Conservation (phyloP, 2,113 vertebrate species). For the Zosterops borbonicus region DNA sequence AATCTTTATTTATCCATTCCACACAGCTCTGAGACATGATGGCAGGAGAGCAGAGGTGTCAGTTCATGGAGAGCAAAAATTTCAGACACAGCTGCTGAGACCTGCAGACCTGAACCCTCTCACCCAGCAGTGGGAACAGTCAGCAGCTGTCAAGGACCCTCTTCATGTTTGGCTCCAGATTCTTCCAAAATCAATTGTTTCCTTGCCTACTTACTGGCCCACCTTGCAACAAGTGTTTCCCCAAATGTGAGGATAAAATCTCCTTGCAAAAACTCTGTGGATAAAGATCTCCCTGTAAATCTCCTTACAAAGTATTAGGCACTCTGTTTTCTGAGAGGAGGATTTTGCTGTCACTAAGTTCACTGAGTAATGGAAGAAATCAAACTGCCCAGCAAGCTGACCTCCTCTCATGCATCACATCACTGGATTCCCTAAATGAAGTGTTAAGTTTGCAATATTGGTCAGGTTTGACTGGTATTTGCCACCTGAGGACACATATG, state of each 20-base stretch:
- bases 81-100: not conserved
- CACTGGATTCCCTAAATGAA: not conserved
- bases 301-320: not conserved
- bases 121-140: rapidly evolving
- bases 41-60: not conserved
- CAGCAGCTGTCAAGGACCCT: rapidly evolving
- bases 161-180: not conserved
- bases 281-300: not conserved
- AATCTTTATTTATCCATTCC: not conserved
- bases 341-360: not conserved
- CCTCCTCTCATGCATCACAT: not conserved
- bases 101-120: not conserved
- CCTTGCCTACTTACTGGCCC: not conserved
- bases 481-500: not conserved
- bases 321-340: not conserved
- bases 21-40: not conserved
- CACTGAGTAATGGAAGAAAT: not conserved
- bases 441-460: not conserved
- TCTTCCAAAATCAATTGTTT: not conserved
- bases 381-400: not conserved
- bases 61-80: not conserved
- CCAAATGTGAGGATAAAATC: not conserved
- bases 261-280: not conserved
- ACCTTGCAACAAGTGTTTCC: not conserved
- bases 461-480: not conserved